Base-by-base conservation (phyloP, 2,888 invertebrate genomes). In the Cosmorhoe ocellata region DNA sequence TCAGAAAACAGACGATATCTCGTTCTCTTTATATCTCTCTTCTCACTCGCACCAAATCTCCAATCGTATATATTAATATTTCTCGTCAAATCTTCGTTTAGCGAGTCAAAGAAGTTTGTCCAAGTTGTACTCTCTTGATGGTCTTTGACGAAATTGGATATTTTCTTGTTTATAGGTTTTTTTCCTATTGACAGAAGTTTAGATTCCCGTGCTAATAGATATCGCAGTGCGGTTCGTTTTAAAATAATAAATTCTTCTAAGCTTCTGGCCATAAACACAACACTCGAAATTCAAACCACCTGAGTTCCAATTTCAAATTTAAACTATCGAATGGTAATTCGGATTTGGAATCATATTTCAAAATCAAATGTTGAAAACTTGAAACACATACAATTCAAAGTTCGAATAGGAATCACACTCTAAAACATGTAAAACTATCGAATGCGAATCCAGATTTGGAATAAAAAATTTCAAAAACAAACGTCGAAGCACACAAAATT, bases 71-170 rank as follows among this genome's bases (percentile, higher is more conserved):
- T 64, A 52, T 86, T 84, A 0, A 87, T 62, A 44, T 82, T 86
- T 14, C 79, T 79, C 0, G 84, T 84, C 49, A 88, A 57, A 67
- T 88, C 87, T 45, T 86, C 87, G 45, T 76, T 80, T 3, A 86
- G 56, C 1, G 81, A 69, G 30, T 87, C 85, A 51, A 77, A 57
- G 53, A 85, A 83, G 30, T 66, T 73, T 0, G 73, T 63, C 83
- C 81, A 83, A 10, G 76, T 67, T 31, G 69, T 74, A 28, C 60
- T 74, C 2, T 81, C 76, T 44, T 79, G 70, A 28, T 83, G 74
- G 6, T 64, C 72, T 10, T 68, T 72, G 0, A 87, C 69, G 44
- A 80, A 79, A 40, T 83, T 79, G 0, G 86, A 71, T 1, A 86
- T 82, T 71, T 87, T 87, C 30, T 80, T 82, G 53, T 86, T 87